Percentiles rank a stretch among this genome's conserved stretches.
These are phyloP conservation scores for Salarias fasciatus DNA, from an alignment of 2,797 vertebrate species.

Conservation along the genomic window DNA sequence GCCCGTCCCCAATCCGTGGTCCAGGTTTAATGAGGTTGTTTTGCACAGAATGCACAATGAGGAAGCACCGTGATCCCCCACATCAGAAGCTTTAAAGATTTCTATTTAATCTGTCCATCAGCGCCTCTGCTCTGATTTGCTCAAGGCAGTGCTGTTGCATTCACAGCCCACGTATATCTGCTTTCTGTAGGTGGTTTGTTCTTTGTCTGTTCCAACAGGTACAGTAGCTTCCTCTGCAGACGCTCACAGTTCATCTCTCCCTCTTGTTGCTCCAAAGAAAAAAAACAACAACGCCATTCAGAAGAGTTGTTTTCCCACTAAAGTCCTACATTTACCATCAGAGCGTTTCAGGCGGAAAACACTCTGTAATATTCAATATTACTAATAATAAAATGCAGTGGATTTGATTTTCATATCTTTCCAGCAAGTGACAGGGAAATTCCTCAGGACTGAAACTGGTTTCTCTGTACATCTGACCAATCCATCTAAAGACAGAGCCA, in stretches of 20 bases:
- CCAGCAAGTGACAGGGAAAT: slow-evolving; percentile 22
- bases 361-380: too few relatives aligned
- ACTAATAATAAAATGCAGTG: background rate
- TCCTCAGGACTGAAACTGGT: slow-evolving; percentile 36
- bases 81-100: slow-evolving; percentile 5
- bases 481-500: slow-evolving; percentile 8
- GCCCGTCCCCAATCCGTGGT: background rate
- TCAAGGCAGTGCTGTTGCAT: slow-evolving; percentile 19
- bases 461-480: slow-evolving; percentile 22
- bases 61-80: slow-evolving; percentile 6
- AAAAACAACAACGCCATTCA: background rate
- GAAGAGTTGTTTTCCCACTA: background rate
- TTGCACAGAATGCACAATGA: slow-evolving; percentile 25
- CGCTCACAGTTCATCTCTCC: slow-evolving; percentile 15
- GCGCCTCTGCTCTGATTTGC: slow-evolving; percentile 17
- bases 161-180: slow-evolving; percentile 49
- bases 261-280: background rate
- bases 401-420: slow-evolving; percentile 24
- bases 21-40: slow-evolving; percentile 3
- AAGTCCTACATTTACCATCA: background rate
- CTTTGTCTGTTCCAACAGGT: slow-evolving; percentile 58
- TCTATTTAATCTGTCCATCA: slow-evolving; percentile 10
- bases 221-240: slow-evolving; percentile 33
- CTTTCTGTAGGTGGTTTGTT: slow-evolving; percentile 55
- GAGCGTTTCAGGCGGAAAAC: too few relatives aligned